Conservation (phyloP, 2,797 vertebrate genomes). For the Aselliscus stoliczkanus region DNA sequence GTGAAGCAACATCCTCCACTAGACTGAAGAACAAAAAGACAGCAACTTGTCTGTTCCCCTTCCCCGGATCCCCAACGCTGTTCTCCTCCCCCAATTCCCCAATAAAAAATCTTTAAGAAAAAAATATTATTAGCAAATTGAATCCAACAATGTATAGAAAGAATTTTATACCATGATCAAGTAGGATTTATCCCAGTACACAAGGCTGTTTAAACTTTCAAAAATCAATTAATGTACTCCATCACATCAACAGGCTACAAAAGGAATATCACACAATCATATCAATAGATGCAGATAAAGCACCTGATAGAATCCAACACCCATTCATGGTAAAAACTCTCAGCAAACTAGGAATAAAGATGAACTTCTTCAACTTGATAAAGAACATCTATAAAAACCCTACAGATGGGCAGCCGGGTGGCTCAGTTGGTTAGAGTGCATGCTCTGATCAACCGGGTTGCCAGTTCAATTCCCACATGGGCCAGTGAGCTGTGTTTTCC, state of each 20-base stretch:
- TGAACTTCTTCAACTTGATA: neutral
- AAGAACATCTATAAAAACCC: neutral
- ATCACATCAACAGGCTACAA: neutral
- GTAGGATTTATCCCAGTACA: neutral
- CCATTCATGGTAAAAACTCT: neutral
- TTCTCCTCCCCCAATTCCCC: no score
- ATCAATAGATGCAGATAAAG: neutral
- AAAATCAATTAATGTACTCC: neutral
- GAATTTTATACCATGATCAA: neutral
- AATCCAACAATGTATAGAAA: neutral
- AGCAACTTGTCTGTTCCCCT: no score
- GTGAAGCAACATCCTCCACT: no score
- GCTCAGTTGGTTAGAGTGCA: no score
- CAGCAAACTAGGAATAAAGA: neutral
- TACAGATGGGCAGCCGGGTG: no score
- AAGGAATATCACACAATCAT: neutral
- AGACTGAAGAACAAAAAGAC: no score
- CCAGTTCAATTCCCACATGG: no score
- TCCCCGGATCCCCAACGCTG: no score
- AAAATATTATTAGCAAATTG: neutral
- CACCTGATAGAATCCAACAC: neutral
- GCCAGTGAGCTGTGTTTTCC: no score
- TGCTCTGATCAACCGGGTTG: no score
- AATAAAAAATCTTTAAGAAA: no score
- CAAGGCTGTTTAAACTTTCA: neutral